These are phyloP conservation scores for Rostratula benghalensis DNA, from an alignment of 2,113 vertebrate genomes.

Conservation along the genomic window DNA sequence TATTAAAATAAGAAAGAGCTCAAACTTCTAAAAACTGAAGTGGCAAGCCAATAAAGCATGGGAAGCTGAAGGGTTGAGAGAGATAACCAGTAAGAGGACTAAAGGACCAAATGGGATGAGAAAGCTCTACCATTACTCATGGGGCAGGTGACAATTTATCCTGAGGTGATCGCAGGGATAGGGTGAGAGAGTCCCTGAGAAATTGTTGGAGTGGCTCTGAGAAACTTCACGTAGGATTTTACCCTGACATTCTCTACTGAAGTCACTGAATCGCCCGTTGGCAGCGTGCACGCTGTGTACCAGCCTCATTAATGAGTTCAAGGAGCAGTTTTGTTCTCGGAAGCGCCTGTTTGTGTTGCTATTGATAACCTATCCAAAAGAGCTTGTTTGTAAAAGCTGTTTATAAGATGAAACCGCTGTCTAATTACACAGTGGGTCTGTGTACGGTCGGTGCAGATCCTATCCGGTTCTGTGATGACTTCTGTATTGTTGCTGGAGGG, in stretches of 20 bases:
- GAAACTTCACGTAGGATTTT: not conserved
- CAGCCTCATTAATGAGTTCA: not conserved
- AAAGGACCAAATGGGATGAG: not conserved
- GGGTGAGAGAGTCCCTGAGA: not conserved
- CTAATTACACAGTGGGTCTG: not conserved
- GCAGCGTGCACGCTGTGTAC: not conserved
- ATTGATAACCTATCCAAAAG: not conserved
- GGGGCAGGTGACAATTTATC: slow-evolving; percentile 33
- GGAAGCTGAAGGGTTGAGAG: not conserved
- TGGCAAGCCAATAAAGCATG: not conserved
- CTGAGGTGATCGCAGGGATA: not conserved
- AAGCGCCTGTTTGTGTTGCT: not conserved
- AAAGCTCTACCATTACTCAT: not conserved
- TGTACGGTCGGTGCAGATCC: not conserved
- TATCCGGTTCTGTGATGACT: not conserved
- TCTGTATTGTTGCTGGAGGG: not conserved
- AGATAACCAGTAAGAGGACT: not conserved
- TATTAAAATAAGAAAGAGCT: not conserved
- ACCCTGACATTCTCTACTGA: not conserved
- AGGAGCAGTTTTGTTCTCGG: not conserved
- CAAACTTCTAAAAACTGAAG: not conserved
- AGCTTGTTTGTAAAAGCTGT: not conserved
- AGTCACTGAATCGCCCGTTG: slow-evolving; percentile 6
- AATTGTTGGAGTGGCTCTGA: not conserved
- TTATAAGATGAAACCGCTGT: not conserved